A percentile compares a stretch with the other conserved stretches of the same genome.
phyloP scores from a whole-genome alignment of 30 jellyfish, hydroid and myxozoan genomes.

The Nemopilema nomurai region DNA sequence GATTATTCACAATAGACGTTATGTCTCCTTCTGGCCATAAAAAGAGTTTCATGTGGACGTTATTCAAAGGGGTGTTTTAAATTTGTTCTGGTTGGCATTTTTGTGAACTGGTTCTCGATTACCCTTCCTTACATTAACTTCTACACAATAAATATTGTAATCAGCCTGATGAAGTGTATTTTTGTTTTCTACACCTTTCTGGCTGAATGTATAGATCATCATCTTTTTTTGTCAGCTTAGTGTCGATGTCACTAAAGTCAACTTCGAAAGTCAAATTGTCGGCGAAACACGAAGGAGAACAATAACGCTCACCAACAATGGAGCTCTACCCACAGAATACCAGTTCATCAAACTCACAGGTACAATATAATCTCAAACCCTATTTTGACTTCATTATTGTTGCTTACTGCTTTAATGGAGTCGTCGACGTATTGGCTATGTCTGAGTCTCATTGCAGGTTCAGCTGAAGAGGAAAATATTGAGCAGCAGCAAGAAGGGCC shows the following conservation, averaged over 20 bases:
- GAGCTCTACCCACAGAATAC: constrained; percentile 84
- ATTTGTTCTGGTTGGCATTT: no score
- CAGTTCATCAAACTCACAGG: constrained; percentile 41
- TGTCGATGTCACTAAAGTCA: constrained; percentile 62
- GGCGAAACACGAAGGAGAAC: constrained; percentile 91
- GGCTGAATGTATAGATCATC: not conserved
- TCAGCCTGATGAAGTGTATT: no score
- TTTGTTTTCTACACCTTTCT: no score
- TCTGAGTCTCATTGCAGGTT: not conserved
- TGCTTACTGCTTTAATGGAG: not conserved
- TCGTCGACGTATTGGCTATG: not conserved
- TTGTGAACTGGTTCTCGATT: no score
- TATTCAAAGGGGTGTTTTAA: no score
- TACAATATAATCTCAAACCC: not conserved
- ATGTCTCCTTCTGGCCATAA: no score
- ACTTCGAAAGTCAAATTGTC: constrained; percentile 82
- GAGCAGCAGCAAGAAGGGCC: not conserved
- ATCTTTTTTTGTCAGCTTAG: constrained; percentile 29
- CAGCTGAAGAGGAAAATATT: not conserved
- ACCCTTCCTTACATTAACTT: no score
- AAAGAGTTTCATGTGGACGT: no score
- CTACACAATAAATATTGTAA: no score
- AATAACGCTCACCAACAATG: constrained; percentile 76
- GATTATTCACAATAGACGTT: no score
- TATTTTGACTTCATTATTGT: not conserved